These are phyloP conservation scores for Phainopepla nitens DNA, from an alignment of 2,113 vertebrate genomes.

Conservation along the genomic window DNA sequence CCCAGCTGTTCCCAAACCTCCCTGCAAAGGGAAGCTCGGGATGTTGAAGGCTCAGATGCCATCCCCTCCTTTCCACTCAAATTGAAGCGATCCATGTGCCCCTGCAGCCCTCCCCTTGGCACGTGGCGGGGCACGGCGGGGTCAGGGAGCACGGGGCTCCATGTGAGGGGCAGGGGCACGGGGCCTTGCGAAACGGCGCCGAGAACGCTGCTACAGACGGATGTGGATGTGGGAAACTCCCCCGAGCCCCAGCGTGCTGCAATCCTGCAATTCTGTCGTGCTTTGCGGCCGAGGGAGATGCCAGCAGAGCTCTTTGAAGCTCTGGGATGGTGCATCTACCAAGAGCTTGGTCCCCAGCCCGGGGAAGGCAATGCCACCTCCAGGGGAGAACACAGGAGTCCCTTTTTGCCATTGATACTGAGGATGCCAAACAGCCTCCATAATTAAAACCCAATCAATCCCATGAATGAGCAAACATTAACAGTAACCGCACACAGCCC, in stretches of 20 bases:
- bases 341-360: background rate
- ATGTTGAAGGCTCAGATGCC: background rate
- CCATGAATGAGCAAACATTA: conserved; percentile 11
- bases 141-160: background rate
- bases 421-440: conserved; percentile 6
- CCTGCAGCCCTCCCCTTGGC: background rate
- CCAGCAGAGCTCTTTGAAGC: conserved; percentile 41
- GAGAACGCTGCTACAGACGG: background rate
- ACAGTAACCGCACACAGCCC: background rate
- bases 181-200: accelerated
- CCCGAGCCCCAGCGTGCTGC: background rate
- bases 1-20: background rate
- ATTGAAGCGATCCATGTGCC: background rate
- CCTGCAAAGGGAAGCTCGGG: background rate
- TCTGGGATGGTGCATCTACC: conserved; percentile 9
- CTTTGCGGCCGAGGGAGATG: background rate
- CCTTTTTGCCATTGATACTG: conserved; percentile 2
- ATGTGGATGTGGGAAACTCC: background rate
- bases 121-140: accelerated
- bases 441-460: conserved; percentile 41
- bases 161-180: background rate
- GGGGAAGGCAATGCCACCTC: conserved; percentile 12
- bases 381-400: conserved; percentile 16
- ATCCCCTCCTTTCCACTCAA: background rate
- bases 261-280: background rate